Evolutionary conservation across 2,113 vertebrate species (phyloP).

Genomic region (Laticauda colubrina): DNA sequence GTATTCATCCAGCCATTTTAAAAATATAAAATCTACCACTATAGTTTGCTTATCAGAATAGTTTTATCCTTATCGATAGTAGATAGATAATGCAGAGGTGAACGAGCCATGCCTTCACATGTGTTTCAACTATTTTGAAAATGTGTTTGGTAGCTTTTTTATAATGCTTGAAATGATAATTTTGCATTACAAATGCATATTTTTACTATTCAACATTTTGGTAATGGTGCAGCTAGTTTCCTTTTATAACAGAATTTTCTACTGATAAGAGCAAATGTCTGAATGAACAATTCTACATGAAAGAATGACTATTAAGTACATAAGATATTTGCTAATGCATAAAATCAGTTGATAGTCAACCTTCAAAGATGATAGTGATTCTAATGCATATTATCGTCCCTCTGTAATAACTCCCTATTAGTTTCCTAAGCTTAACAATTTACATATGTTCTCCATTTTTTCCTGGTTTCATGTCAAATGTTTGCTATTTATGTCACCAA

Average conservation of each 20-base stretch:
- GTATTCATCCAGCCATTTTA: constrained; percentile 56
- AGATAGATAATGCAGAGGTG: constrained; percentile 29
- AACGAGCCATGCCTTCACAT: constrained; percentile 52
- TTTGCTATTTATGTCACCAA: background rate
- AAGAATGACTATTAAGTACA: constrained; percentile 68
- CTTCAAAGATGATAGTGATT: constrained; percentile 34
- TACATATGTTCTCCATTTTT: background rate
- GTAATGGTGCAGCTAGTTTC: constrained; percentile 77
- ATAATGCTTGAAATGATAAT: constrained; percentile 59
- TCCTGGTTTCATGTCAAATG: background rate
- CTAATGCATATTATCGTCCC: background rate
- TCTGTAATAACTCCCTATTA: no score
- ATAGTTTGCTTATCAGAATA: constrained; percentile 29
- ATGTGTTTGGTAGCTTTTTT: constrained; percentile 7
- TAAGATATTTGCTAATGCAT: constrained; percentile 62
- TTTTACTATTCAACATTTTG: constrained; percentile 69
- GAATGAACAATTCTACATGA: constrained; percentile 72
- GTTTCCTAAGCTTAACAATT: background rate
- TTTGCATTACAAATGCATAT: constrained; percentile 66
- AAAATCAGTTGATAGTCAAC: constrained; percentile 66
- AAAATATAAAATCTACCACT: constrained; percentile 57
- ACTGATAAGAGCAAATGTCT: constrained; percentile 72
- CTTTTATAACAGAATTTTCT: constrained; percentile 63
- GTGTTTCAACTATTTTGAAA: constrained; percentile 50
- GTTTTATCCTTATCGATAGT: constrained; percentile 34